Evolutionary conservation across 2,113 vertebrate species (phyloP).

Genomic region (Pardalotus punctatus): DNA sequence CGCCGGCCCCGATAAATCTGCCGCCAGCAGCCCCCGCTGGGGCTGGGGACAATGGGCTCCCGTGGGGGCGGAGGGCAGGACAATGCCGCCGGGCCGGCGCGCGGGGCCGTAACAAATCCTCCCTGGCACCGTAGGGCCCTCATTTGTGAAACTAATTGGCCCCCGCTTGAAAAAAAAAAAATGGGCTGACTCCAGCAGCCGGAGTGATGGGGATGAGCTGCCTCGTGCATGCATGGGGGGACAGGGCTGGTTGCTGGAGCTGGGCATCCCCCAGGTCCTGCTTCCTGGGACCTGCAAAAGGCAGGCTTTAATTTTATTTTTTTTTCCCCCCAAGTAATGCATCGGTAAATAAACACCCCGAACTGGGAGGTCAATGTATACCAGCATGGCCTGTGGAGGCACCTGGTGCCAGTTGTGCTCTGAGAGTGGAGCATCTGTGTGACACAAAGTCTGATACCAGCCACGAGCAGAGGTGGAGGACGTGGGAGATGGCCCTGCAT

Average conservation of each 20-base stretch:
- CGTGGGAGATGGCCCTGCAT: rapidly evolving
- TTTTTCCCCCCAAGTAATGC: no score
- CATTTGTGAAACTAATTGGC: conserved; percentile 85
- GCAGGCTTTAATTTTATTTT: no score
- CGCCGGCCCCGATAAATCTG: conserved; percentile 72
- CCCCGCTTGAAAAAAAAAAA: conserved; percentile 61
- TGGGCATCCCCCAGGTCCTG: not conserved
- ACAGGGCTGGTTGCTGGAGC: not conserved
- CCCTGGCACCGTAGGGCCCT: conserved; percentile 74
- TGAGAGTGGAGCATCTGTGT: rapidly evolving
- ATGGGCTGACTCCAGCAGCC: conserved; percentile 31
- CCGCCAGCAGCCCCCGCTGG: conserved; percentile 72
- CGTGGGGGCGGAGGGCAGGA: conserved; percentile 69
- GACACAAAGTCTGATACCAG: not conserved
- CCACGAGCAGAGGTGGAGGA: rapidly evolving
- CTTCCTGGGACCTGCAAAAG: not conserved
- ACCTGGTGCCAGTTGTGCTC: rapidly evolving
- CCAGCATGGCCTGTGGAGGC: rapidly evolving
- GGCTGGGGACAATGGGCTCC: conserved; percentile 73
- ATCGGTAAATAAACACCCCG: not conserved
- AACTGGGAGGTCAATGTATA: rapidly evolving
- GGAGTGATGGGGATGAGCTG: not conserved
- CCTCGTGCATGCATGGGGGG: not conserved
- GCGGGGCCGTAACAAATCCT: conserved; percentile 80
- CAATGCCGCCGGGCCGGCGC: conserved; percentile 74